Evolutionary conservation across 1,140 invertebrate species (phyloP).

Genomic region (Tetramorium alpestre): DNA sequence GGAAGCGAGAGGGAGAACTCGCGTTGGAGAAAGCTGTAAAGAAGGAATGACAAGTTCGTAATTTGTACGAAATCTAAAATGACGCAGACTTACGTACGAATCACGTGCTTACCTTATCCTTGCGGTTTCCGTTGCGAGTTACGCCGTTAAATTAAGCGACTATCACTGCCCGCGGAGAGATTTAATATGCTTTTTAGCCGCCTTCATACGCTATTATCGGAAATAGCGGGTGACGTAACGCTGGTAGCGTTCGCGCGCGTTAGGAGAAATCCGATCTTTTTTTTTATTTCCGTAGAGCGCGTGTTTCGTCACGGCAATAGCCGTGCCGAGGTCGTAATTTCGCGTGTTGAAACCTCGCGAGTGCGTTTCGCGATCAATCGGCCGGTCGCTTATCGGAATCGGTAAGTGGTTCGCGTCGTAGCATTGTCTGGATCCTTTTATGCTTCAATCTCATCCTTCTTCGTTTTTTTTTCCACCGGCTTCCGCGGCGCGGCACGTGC

Average conservation of each 20-base stretch:
- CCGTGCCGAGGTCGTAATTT: conserved; percentile 51
- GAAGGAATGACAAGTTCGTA: background rate
- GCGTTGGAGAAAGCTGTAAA: conserved; percentile 7
- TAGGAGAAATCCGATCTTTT: conserved; percentile 25
- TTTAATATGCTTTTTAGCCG: conserved; percentile 18
- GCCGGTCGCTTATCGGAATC: conserved; percentile 38
- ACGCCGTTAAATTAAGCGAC: background rate
- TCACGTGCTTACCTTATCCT: background rate
- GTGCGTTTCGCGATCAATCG: conserved; percentile 46
- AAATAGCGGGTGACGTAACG: conserved; percentile 51
- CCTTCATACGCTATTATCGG: conserved; percentile 41
- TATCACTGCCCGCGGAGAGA: background rate
- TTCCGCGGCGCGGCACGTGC: conserved; percentile 39
- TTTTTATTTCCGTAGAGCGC: conserved; percentile 39
- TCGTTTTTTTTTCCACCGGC: conserved; percentile 8
- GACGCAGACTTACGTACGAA: background rate
- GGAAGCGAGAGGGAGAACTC: background rate
- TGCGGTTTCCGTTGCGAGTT: background rate
- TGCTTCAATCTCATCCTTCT: conserved; percentile 43
- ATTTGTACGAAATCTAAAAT: conserved; percentile 2
- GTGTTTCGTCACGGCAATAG: conserved; percentile 44
- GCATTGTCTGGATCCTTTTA: conserved; percentile 46
- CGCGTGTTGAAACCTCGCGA: conserved; percentile 36
- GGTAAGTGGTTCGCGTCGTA: conserved; percentile 42
- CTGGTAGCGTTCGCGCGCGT: conserved; percentile 13